Percentiles rank a stretch among this genome's conserved stretches.
These are phyloP conservation scores for Clistopyga incitator DNA, from an alignment of 2,888 invertebrate genomes.

Conservation along the genomic window DNA sequence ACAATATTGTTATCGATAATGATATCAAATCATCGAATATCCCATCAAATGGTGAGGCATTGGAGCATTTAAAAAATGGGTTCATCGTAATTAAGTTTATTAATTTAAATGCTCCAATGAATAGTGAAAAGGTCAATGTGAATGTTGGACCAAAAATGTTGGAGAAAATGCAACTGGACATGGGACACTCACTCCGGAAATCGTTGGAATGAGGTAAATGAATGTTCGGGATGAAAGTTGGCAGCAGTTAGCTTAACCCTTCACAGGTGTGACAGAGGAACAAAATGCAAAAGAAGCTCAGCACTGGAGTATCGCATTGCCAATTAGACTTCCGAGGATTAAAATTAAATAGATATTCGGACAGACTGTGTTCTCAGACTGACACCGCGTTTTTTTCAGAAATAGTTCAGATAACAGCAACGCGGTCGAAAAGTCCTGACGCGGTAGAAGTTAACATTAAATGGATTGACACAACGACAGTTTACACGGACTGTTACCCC, in stretches of 20 bases:
- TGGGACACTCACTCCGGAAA: not conserved
- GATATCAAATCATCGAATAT: too few relatives aligned
- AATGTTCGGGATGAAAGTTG: not conserved
- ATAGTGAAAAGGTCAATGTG: too few relatives aligned
- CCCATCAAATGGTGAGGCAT: too few relatives aligned
- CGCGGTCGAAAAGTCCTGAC: not conserved
- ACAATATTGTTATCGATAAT: not conserved
- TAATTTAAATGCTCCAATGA: too few relatives aligned
- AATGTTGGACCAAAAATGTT: too few relatives aligned
- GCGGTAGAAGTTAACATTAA: not conserved
- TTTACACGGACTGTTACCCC: not conserved
- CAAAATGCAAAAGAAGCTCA: not conserved
- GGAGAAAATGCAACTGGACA: too few relatives aligned
- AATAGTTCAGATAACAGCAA: not conserved
- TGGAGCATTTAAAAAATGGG: too few relatives aligned
- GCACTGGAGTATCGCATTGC: not conserved
- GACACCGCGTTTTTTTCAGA: not conserved
- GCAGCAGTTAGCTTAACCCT: constrained; percentile 3
- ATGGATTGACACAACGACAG: not conserved
- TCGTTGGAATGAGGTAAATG: not conserved
- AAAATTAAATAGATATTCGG: not conserved
- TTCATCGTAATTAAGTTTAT: too few relatives aligned
- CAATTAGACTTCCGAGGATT: not conserved
- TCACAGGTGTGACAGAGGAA: not conserved
- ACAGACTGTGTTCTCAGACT: not conserved